Conservation (phyloP, 2,113 vertebrate species). For the Pyrgilauda ruficollis region DNA sequence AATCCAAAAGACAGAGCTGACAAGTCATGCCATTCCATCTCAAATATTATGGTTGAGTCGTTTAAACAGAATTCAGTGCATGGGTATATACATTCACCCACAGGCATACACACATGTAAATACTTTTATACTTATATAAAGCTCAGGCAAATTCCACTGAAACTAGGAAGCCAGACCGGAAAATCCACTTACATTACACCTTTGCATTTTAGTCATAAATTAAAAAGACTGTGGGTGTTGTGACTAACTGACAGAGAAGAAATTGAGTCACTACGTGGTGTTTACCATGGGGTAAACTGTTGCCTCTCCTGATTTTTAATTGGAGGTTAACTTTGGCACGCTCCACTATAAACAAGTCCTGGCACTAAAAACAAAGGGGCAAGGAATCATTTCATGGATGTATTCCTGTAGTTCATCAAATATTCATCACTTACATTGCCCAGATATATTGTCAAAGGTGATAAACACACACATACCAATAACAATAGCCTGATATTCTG, state of each 20-base stretch:
- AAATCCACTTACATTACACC: background rate
- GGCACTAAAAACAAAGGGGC: background rate
- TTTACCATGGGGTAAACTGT: background rate
- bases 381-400: background rate
- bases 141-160: background rate
- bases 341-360: background rate
- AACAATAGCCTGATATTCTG: background rate
- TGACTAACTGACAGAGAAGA: background rate
- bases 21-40: background rate
- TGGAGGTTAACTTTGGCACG: background rate
- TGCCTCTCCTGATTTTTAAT: slow-evolving; percentile 14
- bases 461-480: background rate
- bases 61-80: background rate
- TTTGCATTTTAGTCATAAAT: slow-evolving; percentile 12
- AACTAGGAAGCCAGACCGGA: background rate
- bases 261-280: background rate
- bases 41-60: background rate
- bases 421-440: background rate
- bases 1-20: background rate
- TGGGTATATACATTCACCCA: background rate
- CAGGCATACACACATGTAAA: background rate
- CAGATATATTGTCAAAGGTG: background rate
- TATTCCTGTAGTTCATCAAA: background rate
- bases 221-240: background rate
- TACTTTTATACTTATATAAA: background rate